Percentiles rank a stretch among this genome's conserved stretches.
phyloP scores from a whole-genome alignment of 2,888 invertebrate species.

The Melieria crassipennis region DNA sequence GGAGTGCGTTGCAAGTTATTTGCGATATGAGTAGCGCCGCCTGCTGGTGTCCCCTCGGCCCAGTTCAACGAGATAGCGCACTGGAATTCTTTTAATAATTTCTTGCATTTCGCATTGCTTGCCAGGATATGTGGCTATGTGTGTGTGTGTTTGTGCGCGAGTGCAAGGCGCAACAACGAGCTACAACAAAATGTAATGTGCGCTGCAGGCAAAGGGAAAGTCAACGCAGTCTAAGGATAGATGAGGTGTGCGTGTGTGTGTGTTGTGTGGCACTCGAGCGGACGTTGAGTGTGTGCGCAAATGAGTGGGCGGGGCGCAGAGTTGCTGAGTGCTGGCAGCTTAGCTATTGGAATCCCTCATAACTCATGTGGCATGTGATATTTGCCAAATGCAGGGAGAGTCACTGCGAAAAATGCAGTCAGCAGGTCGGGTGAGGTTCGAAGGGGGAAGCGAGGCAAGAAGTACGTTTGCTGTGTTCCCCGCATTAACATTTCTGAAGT shows the following conservation, averaged over 20 bases:
- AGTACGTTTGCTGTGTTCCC: background rate
- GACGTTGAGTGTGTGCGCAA: conserved; percentile 27
- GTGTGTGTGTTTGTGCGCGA: background rate
- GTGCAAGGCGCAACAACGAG: background rate
- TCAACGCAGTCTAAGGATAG: conserved; percentile 34
- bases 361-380: conserved; percentile 42
- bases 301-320: background rate
- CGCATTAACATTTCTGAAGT: conserved; percentile 37
- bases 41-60: no score
- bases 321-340: no score
- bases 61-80: background rate
- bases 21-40: no score
- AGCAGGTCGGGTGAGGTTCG: conserved; percentile 10
- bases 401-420: conserved; percentile 29
- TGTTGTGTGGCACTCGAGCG: background rate
- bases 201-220: conserved; percentile 3
- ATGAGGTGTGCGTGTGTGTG: background rate
- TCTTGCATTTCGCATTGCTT: background rate
- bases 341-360: background rate
- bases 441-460: background rate
- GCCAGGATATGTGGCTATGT: background rate
- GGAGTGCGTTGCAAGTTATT: no score
- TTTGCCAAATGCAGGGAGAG: conserved; percentile 45
- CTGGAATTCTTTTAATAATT: conserved; percentile 28
- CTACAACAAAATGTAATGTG: no score